A percentile compares a stretch with the other conserved stretches of the same genome.
Evolutionary conservation across 2,113 vertebrate species (phyloP).

Genomic region (Mastomys natalensis): DNA sequence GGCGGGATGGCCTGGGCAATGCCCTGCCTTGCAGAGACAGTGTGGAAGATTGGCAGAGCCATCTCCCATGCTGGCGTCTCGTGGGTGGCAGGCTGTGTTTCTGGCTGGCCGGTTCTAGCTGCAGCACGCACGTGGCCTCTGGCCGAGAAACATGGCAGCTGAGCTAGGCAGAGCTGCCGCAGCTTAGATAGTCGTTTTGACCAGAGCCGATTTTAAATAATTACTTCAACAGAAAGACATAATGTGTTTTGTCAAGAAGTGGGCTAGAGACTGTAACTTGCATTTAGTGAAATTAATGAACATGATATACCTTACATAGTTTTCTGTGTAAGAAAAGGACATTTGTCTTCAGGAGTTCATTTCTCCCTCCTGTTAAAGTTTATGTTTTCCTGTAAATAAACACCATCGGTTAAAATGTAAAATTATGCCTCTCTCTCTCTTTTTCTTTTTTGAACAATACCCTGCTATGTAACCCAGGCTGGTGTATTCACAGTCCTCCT

Average conservation of each 20-base stretch:
- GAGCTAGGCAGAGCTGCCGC: too few species aligned
- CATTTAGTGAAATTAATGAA: conserved; percentile 25
- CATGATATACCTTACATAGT: not conserved
- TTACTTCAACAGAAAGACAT: too few species aligned
- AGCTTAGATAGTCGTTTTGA: too few species aligned
- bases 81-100: too few species aligned
- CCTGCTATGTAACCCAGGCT: not conserved
- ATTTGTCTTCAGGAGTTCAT: conserved; percentile 44
- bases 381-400: conserved; percentile 27
- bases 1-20: too few species aligned
- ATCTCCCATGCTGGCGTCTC: too few species aligned
- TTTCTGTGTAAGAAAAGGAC: not conserved
- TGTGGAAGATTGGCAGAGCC: too few species aligned
- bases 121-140: too few species aligned
- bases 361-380: not conserved
- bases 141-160: too few species aligned
- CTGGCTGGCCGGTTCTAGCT: too few species aligned
- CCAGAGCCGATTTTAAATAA: too few species aligned
- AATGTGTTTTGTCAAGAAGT: not conserved
- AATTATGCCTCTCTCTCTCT: not conserved
- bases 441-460: not conserved
- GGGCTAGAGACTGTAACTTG: not conserved
- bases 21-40: too few species aligned
- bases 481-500: not conserved
- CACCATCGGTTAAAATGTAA: not conserved